A percentile compares a stretch with the other conserved stretches of the same genome.
Evolutionary conservation across 1,140 invertebrate species (phyloP).

Genomic region (Pogonomyrmex californicus): DNA sequence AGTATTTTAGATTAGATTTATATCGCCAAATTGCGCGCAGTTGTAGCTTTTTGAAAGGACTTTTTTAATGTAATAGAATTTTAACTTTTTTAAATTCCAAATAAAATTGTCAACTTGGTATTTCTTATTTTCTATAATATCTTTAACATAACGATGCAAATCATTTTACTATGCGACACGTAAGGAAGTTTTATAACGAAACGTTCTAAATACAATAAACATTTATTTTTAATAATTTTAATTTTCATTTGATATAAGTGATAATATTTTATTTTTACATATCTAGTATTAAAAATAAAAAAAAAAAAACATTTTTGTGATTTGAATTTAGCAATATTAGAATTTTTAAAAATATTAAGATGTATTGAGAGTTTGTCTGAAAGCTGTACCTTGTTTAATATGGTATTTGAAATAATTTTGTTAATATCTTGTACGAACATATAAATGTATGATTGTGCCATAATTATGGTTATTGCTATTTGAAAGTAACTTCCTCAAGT

Average conservation of each 20-base stretch:
- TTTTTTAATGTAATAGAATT: slow-evolving; percentile 1
- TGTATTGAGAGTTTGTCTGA: background rate
- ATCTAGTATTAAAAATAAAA: background rate
- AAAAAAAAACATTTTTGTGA: background rate
- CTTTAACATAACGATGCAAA: background rate
- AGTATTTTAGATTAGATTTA: slow-evolving; percentile 34
- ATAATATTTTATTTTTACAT: background rate
- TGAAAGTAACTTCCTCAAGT: background rate
- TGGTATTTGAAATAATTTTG: slow-evolving; percentile 9
- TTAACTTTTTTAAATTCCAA: background rate
- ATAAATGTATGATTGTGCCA: slow-evolving; percentile 40
- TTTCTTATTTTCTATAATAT: background rate
- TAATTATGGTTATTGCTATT: slow-evolving; percentile 10
- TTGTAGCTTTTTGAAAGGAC: background rate
- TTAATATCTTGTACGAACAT: background rate
- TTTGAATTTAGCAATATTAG: background rate
- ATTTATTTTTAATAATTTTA: background rate
- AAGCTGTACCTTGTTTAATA: background rate
- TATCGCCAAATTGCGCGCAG: background rate
- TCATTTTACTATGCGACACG: background rate
- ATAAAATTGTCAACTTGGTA: background rate
- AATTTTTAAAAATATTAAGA: background rate
- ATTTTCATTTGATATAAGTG: slow-evolving; percentile 6
- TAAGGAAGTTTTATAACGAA: background rate
- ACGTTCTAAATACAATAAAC: background rate